Base-by-base conservation (phyloP, 2,797 vertebrate species). In the Hyperoplus immaculatus region DNA sequence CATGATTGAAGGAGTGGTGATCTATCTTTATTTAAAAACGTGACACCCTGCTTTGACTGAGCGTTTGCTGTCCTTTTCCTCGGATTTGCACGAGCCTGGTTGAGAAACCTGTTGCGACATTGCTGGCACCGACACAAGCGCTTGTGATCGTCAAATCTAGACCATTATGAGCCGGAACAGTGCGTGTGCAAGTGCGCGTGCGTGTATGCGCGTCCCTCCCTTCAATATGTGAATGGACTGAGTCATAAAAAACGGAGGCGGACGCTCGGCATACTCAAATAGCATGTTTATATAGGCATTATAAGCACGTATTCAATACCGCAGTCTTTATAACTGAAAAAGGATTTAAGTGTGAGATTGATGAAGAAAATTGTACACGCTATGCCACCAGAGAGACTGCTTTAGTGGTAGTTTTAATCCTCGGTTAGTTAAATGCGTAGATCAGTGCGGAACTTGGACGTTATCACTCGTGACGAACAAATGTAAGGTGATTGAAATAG, bases 91-190 rank as follows among this genome's bases (percentile, higher is more conserved):
- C 54, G 78, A 72, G 42, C 72, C 57, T 64, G 55, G 18, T 85
- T 66, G 82, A 84, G 82, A 88, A 93, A 95, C 94, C 93, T 94
- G 94, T 95, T 95, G 94, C 91, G 84, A 91, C 86, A 90, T 68
- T 60, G 86, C 89, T 89, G 91, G 82, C 83, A 80, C 66, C 47
- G 74, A 78, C 82, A 82, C 77, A 78, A 54, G 74, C 70, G 82
- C 86, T 79, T 77, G 82, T 80, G 91, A 86, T 88, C 79, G 86
- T 89, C 88, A 84, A 84, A 93, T 90, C 86, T 49, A 77, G 85
- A 92, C 77, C 84, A 87, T 87, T 84, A 91, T 78, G 83, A 87
- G 76, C 78, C 92, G 84, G 87, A 90, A 88, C 89, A 72, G 86
- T 80, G 86, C 81, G 75, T 54, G 88, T 75, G 78, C 43, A 54